Evolutionary conservation across 2,113 vertebrate species (phyloP), one percentile per base, ranked within the genome.

Genomic region (Rhipidura dahli): DNA sequence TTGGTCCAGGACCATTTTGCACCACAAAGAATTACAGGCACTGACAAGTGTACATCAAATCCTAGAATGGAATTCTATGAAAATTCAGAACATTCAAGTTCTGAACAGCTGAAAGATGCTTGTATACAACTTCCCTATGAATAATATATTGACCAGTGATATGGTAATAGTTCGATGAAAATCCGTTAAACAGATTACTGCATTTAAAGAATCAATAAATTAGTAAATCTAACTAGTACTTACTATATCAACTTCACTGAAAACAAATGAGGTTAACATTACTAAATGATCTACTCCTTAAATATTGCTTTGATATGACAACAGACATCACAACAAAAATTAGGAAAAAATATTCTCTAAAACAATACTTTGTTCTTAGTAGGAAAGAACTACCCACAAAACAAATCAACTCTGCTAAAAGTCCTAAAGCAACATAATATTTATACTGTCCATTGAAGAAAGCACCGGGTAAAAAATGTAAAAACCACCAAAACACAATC

Each of bases 171-270:
- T 66, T 61, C 5, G 95, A 79, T 50, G 50, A 64, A 93, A 95
- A 95, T 31, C 66, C 81, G 92, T 88, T 96, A 83, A 93, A 87
- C 14, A 92, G 70, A 91, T 50, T 83, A 83, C 37, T 85, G 57
- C 72, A 94, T 23, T 94, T 87, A 94, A 59, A 35, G 24, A 57
- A 57, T 35, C 33, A 57, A 23, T n/a, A 35, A 57, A 35, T 57
- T 57, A 77, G 81, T 77, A 81, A 51, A 71, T 65, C 69, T 89
- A 61, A 89, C 54, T 51, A 61, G 14, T 63, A 94, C 73, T 17
- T 69, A 73, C 30, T 56, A 39, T 13, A 53, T 33, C 70, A 92
- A 13, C 22, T 53, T 54, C 56, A 23, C 12, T 40, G 54, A 79
- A 76, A 72, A 59, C 1, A 63, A 71, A 42, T 40, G 17, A 87